Evolutionary conservation across 2,113 vertebrate genomes (phyloP), one percentile per base, ranked within the genome.

Genomic region (Picathartes gymnocephalus): DNA sequence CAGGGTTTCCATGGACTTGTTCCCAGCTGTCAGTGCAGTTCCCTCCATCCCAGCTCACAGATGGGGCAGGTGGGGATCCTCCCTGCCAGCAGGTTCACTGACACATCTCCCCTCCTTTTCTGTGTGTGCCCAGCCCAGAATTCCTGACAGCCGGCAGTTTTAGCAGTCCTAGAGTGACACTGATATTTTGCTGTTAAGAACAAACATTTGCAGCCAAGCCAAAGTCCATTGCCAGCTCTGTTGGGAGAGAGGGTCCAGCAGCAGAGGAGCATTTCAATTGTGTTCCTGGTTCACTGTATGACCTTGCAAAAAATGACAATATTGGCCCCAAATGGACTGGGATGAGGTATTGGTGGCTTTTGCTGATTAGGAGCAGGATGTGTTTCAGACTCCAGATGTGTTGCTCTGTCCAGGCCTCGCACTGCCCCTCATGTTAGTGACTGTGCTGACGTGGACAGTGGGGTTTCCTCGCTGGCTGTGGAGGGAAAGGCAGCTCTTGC

Each of bases 301-400:
- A 62, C 87, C 73, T 91, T 89, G 81, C 42, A 79, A 64, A 89
- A 85, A 81, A 93, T 9, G 28, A 45, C 61, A 93, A 40, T 81
- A 68, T 85, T 94, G 90, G 81, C 45, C 85, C 74, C 79, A 68
- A 71, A 30, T 30, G 74, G 61, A 7, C 74, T 33, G 48, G 42
- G 73, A 72, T 90, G 87, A 94, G 68, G 54, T 82, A 93, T 16
- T 68, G 73, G 81, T 91, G 57, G 81, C 78, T 90, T 77, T 69
- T 94, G 61, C 42, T 87, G 90, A 79, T 92, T 91, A 89, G 81
- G 85, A 95, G 73, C 78, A 76, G 87, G 85, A 74, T 74, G 61
- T 51, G 56, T 79, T 68, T 87, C 84, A 85, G 92, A 56, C 57
- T 71, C 35, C 62, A 37, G 69, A 50, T 18, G 6, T 50, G 45